Conservation (phyloP, 2,113 vertebrate genomes). For the Nansenia antarctica region DNA sequence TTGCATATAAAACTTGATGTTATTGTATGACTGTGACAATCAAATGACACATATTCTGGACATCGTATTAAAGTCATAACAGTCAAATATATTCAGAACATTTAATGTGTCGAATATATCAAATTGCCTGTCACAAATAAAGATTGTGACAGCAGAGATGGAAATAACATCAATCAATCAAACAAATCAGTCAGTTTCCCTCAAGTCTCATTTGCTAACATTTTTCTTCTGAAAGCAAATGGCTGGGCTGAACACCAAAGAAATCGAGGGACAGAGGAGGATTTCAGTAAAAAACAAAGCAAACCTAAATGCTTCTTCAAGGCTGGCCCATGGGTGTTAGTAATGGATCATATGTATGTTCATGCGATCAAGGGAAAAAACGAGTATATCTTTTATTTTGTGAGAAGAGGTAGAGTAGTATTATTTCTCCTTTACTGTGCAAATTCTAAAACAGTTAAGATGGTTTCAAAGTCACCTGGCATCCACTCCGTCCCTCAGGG, state of each 20-base stretch:
- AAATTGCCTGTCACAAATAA: slow-evolving; percentile 65
- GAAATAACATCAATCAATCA: slow-evolving; percentile 71
- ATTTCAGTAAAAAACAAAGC: slow-evolving; percentile 41
- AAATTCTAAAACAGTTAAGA: slow-evolving; percentile 67
- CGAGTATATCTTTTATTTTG: slow-evolving; percentile 63
- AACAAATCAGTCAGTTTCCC: slow-evolving; percentile 63
- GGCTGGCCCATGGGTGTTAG: slow-evolving; percentile 44
- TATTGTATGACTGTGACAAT: slow-evolving; percentile 50
- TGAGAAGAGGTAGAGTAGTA: slow-evolving; percentile 61
- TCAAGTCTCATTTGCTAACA: slow-evolving; percentile 41
- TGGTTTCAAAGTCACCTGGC: slow-evolving; percentile 73
- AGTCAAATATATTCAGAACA: slow-evolving; percentile 57
- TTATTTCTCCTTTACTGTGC: slow-evolving; percentile 60
- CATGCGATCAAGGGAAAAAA: slow-evolving; percentile 65
- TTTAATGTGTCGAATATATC: slow-evolving; percentile 59
- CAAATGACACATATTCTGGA: slow-evolving; percentile 50
- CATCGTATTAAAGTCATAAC: slow-evolving; percentile 43
- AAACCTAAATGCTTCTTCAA: slow-evolving; percentile 7
- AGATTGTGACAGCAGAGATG: slow-evolving; percentile 50
- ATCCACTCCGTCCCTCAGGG: slow-evolving; percentile 56
- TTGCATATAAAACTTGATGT: slow-evolving; percentile 44
- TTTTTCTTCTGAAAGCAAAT: slow-evolving; percentile 49
- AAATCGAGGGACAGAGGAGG: slow-evolving; percentile 40
- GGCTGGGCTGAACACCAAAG: slow-evolving; percentile 44
- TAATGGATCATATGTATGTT: slow-evolving; percentile 62